phyloP scores from a whole-genome alignment of 1,140 invertebrate species.

The Scaptomyza pallida region DNA sequence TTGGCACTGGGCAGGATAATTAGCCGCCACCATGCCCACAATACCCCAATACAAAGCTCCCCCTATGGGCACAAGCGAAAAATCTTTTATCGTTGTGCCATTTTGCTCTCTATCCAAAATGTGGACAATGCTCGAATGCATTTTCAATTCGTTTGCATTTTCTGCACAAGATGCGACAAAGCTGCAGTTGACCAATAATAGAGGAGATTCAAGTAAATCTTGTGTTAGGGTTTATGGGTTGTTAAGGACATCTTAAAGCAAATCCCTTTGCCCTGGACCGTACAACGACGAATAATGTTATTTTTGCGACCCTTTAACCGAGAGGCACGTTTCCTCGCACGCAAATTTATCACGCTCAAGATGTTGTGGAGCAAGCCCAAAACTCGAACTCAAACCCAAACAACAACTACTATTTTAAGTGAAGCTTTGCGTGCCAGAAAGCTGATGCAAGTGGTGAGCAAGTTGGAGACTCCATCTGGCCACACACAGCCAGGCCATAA shows the following conservation, averaged over 20 bases:
- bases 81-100: constrained; percentile 48
- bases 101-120: constrained; percentile 17
- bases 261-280: constrained; percentile 88
- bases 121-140: constrained; percentile 40
- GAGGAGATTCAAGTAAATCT: background rate
- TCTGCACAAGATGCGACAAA: constrained; percentile 2
- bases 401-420: constrained; percentile 92
- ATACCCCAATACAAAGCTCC: background rate
- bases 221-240: background rate
- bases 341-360: constrained; percentile 96
- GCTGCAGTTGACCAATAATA: constrained; percentile 88
- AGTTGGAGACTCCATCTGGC: constrained; percentile 30
- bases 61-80: constrained; percentile 30
- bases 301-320: constrained; percentile 92
- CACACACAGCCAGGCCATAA: constrained; percentile 21
- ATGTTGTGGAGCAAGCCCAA: constrained; percentile 88
- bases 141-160: constrained; percentile 42
- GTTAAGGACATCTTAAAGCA: background rate
- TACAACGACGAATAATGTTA: constrained; percentile 96
- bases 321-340: constrained; percentile 91
- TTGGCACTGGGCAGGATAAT: constrained; percentile 57
- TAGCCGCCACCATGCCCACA: constrained; percentile 41
- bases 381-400: background rate
- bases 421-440: constrained; percentile 93
- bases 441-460: constrained; percentile 90